A percentile compares a stretch with the other conserved stretches of the same genome.
These are phyloP conservation scores for Alitta virens DNA, from an alignment of 2,888 invertebrate species.

Conservation along the genomic window DNA sequence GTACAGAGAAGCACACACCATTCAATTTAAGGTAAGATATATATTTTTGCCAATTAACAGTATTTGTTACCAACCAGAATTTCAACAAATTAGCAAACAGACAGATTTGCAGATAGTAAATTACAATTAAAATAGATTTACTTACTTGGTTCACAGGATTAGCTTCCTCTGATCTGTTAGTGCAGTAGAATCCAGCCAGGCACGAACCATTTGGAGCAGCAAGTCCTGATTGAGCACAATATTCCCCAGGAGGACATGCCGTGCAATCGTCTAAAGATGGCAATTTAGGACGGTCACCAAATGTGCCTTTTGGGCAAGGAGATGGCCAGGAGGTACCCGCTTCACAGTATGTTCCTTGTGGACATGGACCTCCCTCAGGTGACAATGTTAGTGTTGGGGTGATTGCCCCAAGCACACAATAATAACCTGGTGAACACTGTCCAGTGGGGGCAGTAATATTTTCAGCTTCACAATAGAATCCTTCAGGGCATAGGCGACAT, in stretches of 20 bases:
- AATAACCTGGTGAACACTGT: slow-evolving; percentile 44
- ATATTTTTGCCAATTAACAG: too few relatives aligned
- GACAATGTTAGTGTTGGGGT: slow-evolving; percentile 35
- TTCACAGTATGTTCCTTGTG: slow-evolving; percentile 47
- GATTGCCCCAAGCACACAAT: slow-evolving; percentile 41
- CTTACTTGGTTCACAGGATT: slow-evolving; percentile 42
- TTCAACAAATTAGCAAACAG: background rate
- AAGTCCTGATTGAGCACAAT: slow-evolving; percentile 43
- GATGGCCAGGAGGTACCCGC: slow-evolving; percentile 36
- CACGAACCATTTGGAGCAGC: slow-evolving; percentile 43
- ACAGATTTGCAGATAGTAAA: background rate
- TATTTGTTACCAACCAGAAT: too few relatives aligned
- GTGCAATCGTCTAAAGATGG: slow-evolving; percentile 46
- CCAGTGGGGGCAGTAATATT: slow-evolving; percentile 48
- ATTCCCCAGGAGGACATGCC: slow-evolving; percentile 49
- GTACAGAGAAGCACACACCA: too few relatives aligned
- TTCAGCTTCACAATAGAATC: slow-evolving; percentile 47
- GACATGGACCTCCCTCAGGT: slow-evolving; percentile 43
- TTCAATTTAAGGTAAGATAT: too few relatives aligned
- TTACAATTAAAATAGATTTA: too few relatives aligned
- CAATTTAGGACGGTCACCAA: slow-evolving; percentile 41
- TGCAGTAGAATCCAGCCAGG: slow-evolving; percentile 48
- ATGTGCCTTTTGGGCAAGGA: slow-evolving; percentile 51
- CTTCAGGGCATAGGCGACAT: slow-evolving; percentile 45
- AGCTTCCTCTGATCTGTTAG: slow-evolving; percentile 43